Conservation (phyloP, 30 jellyfish, hydroid and myxozoan genomes). For the Turritopsis rubra region DNA sequence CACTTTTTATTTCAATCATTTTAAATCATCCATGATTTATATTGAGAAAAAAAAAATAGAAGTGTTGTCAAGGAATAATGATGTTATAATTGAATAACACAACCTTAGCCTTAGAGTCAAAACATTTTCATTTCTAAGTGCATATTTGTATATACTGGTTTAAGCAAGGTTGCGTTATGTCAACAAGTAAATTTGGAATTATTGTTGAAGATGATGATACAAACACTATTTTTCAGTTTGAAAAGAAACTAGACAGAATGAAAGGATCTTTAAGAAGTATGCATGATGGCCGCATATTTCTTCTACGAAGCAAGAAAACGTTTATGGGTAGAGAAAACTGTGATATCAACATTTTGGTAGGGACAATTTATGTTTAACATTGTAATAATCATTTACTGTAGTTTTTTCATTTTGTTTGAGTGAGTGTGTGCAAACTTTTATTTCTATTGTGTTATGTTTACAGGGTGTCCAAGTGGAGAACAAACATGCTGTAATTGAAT, state of each 20-base stretch:
- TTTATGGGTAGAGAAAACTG: conserved; percentile 63
- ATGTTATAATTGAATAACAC: not conserved
- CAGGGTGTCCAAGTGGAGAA: conserved; percentile 10
- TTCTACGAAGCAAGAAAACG: conserved; percentile 27
- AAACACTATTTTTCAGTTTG: conserved; percentile 19
- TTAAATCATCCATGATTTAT: not conserved
- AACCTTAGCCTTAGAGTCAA: not conserved
- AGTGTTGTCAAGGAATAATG: not conserved
- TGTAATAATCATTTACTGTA: not conserved
- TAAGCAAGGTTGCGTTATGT: not conserved
- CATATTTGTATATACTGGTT: too few relatives aligned
- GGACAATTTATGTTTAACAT: not conserved
- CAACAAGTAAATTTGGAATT: not conserved
- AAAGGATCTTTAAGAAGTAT: conserved; percentile 39
- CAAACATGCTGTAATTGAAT: conserved; percentile 30
- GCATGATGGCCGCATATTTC: conserved; percentile 38
- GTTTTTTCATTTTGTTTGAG: not conserved
- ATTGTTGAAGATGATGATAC: conserved; percentile 27
- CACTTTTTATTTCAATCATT: not conserved
- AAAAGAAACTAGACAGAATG: conserved; percentile 17
- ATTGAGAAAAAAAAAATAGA: not conserved
- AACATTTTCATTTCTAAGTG: not conserved
- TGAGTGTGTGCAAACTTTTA: not conserved
- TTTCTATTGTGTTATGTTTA: not conserved
- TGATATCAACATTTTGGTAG: conserved; percentile 67